phyloP scores from a whole-genome alignment of 2,888 invertebrate genomes.

The Mylabris sibirica region DNA sequence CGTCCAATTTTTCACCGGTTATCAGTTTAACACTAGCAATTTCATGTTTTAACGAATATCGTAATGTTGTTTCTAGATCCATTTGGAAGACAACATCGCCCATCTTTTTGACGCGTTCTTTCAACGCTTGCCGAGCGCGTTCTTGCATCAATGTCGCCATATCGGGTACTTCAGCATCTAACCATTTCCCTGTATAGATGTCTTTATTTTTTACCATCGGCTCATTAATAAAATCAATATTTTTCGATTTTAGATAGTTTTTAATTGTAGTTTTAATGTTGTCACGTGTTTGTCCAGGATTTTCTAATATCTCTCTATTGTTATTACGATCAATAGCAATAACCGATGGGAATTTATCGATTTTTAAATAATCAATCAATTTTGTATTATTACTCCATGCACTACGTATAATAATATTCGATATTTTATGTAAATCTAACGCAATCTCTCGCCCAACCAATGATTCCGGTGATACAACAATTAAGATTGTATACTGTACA shows the following conservation, averaged over 20 bases:
- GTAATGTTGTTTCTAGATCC: slow-evolving; percentile 88
- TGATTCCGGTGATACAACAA: slow-evolving; percentile 72
- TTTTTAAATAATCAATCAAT: slow-evolving; percentile 62
- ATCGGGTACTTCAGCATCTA: slow-evolving; percentile 56
- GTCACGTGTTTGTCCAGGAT: slow-evolving; percentile 29
- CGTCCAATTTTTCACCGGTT: slow-evolving; percentile 73
- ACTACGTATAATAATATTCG: slow-evolving; percentile 67
- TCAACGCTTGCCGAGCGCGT: slow-evolving; percentile 49
- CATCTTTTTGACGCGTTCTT: slow-evolving; percentile 56
- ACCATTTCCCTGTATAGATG: slow-evolving; percentile 57
- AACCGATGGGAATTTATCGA: slow-evolving; percentile 66
- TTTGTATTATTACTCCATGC: slow-evolving; percentile 65
- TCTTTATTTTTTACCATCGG: slow-evolving; percentile 29
- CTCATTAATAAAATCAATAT: slow-evolving; percentile 47
- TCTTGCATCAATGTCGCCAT: slow-evolving; percentile 48
- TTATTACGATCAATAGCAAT: slow-evolving; percentile 61
- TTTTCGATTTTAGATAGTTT: slow-evolving; percentile 61
- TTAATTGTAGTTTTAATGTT: slow-evolving; percentile 63
- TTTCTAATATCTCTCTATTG: slow-evolving; percentile 34
- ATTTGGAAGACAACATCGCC: slow-evolving; percentile 78
- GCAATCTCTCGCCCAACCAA: slow-evolving; percentile 72
- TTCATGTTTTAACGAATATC: slow-evolving; percentile 84
- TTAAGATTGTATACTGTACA: slow-evolving; percentile 68
- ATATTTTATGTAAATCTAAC: slow-evolving; percentile 70
- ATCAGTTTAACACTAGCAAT: slow-evolving; percentile 76